These are phyloP conservation scores for Syngnathus rostellatus DNA, from an alignment of 2,797 vertebrate species.

Conservation along the genomic window DNA sequence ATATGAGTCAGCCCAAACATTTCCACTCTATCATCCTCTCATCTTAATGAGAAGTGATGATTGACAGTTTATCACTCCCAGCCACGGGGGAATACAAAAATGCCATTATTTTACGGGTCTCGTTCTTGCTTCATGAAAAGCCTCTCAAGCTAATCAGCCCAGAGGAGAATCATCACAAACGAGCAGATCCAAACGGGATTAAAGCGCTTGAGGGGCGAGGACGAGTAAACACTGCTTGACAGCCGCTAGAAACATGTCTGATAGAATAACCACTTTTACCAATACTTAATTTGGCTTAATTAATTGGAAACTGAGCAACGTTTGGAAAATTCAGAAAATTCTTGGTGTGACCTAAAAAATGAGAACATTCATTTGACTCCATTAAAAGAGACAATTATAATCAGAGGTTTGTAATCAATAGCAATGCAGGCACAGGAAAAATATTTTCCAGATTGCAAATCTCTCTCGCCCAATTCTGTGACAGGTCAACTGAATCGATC, in stretches of 20 bases:
- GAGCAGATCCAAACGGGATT: conserved; percentile 48
- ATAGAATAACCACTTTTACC: not conserved
- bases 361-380: too few relatives aligned
- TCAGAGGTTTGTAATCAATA: too few relatives aligned
- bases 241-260: conserved; percentile 4
- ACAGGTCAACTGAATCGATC: conserved; percentile 28
- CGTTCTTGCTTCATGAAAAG: conserved; percentile 13
- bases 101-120: conserved; percentile 19
- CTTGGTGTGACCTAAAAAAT: too few relatives aligned
- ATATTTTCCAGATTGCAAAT: too few relatives aligned
- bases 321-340: conserved; percentile 6
- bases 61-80: conserved; percentile 32
- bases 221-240: conserved; percentile 8
- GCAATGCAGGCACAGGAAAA: too few relatives aligned
- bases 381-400: too few relatives aligned
- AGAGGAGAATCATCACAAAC: conserved; percentile 34
- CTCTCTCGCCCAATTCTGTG: conserved; percentile 5
- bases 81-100: conserved; percentile 29
- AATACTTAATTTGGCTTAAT: conserved; percentile 5
- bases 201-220: conserved; percentile 28
- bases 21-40: conserved; percentile 25
- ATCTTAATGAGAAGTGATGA: conserved; percentile 44
- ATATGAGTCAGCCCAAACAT: conserved; percentile 11
- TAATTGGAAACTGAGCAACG: conserved; percentile 8
- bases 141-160: conserved; percentile 41